These are phyloP conservation scores for Listrodromus nycthemerus DNA, from an alignment of 2,888 invertebrate genomes.

Conservation along the genomic window DNA sequence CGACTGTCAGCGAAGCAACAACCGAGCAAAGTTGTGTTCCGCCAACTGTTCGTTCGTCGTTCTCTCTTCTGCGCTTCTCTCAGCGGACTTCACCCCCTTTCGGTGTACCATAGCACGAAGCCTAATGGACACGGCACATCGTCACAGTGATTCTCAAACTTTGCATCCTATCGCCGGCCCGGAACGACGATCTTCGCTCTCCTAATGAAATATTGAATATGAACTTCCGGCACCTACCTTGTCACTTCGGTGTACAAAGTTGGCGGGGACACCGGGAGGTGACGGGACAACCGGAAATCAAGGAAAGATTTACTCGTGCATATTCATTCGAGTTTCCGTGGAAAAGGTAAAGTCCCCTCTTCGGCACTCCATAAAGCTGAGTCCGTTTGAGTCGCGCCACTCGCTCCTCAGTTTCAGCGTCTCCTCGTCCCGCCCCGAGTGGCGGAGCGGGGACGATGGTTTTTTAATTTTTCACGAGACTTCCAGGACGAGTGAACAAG, in stretches of 20 bases:
- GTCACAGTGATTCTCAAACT: conserved; percentile 63
- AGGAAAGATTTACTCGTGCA: conserved; percentile 50
- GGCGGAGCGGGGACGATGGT: background rate
- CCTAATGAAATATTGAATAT: conserved; percentile 18
- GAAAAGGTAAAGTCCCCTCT: conserved; percentile 9
- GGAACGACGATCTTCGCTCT: background rate
- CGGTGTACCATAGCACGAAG: conserved; percentile 31
- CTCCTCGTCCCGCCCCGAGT: background rate
- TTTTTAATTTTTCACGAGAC: conserved; percentile 49
- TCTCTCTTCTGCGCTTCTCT: conserved; percentile 34
- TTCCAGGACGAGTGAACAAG: conserved; percentile 20
- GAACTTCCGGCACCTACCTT: background rate
- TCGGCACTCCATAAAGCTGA: conserved; percentile 11
- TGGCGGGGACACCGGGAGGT: background rate
- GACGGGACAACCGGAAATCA: conserved; percentile 7
- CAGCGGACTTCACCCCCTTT: conserved; percentile 41
- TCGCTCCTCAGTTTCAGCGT: conserved; percentile 26
- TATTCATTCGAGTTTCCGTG: conserved; percentile 46
- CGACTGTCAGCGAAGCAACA: conserved; percentile 67
- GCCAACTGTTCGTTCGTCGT: conserved; percentile 61
- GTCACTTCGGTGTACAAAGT: background rate
- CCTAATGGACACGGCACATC: conserved; percentile 50
- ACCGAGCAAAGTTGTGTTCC: conserved; percentile 70
- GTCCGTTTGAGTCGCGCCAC: conserved; percentile 14
- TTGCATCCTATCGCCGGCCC: background rate